Percentiles rank a stretch among this genome's conserved stretches.
phyloP scores from a whole-genome alignment of 2,888 invertebrate species.

The Cephus rjabovi region DNA sequence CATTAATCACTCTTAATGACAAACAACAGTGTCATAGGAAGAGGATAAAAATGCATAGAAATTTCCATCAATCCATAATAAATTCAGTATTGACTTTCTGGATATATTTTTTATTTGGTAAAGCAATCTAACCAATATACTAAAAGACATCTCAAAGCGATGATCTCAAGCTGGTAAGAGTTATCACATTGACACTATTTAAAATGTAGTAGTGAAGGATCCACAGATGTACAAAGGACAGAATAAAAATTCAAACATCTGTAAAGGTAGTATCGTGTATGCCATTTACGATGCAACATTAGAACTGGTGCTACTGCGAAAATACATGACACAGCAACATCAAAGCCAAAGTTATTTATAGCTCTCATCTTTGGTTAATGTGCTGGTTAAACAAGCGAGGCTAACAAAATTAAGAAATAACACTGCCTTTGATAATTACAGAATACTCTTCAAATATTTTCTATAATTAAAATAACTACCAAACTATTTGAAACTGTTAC shows the following conservation, averaged over 20 bases:
- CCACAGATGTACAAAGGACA: background rate
- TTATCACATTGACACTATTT: background rate
- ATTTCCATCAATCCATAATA: background rate
- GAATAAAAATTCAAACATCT: background rate
- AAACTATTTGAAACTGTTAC: background rate
- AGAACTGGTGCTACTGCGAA: background rate
- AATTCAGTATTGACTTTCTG: background rate
- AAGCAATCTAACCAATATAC: background rate
- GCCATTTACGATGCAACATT: background rate
- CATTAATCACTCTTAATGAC: background rate
- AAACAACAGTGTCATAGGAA: background rate
- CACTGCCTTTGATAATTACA: background rate
- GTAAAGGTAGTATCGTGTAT: background rate
- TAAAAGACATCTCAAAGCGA: background rate
- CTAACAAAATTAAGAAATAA: background rate
- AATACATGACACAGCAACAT: background rate
- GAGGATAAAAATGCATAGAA: background rate
- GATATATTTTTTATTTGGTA: background rate
- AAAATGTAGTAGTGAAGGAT: background rate
- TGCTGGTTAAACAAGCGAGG: background rate
- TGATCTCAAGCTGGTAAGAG: slow-evolving; percentile 16
- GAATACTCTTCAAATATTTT: background rate
- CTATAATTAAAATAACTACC: background rate
- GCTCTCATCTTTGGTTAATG: background rate
- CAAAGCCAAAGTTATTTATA: background rate